A percentile compares a stretch with the other conserved stretches of the same genome.
Evolutionary conservation across 2,888 invertebrate species (phyloP).

Genomic region (Yponomeuta evonymella): DNA sequence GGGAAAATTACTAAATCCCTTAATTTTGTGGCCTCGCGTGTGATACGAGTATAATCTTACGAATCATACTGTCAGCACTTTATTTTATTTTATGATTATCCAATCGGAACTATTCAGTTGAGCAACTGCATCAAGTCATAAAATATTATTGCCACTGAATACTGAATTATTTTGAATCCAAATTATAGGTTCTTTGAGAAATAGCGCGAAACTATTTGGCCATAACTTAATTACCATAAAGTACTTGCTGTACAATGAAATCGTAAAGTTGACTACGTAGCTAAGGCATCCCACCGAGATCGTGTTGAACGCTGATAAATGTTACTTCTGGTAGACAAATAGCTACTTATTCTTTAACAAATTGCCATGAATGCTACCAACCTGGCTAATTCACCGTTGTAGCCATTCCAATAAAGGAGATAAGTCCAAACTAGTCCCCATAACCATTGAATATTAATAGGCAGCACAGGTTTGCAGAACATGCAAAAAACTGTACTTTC

Average conservation of each 20-base stretch:
- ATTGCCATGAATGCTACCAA: conserved; percentile 39
- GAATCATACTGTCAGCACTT: not conserved
- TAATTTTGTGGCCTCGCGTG: not conserved
- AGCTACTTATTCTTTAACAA: conserved; percentile 48
- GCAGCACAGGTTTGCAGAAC: conserved; percentile 9
- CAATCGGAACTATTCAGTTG: not conserved
- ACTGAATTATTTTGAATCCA: not conserved
- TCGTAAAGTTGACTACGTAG: conserved; percentile 42
- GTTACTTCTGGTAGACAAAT: conserved; percentile 54
- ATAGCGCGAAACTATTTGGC: not conserved
- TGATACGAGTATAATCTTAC: not conserved
- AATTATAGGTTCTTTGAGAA: not conserved
- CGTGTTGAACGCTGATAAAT: conserved; percentile 42
- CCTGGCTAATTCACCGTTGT: conserved; percentile 31
- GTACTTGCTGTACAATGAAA: conserved; percentile 34
- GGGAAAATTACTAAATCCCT: conserved; percentile 1
- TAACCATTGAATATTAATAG: conserved; percentile 54
- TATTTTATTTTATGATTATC: not conserved
- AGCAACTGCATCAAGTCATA: too few species aligned
- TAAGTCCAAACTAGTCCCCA: conserved; percentile 41
- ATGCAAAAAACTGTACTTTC: not conserved
- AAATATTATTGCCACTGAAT: too few species aligned
- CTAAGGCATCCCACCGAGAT: conserved; percentile 32
- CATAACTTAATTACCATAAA: conserved; percentile 5
- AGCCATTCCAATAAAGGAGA: conserved; percentile 38